Evolutionary conservation across 2,113 vertebrate species (phyloP).

Genomic region (Gallinago undulata): DNA sequence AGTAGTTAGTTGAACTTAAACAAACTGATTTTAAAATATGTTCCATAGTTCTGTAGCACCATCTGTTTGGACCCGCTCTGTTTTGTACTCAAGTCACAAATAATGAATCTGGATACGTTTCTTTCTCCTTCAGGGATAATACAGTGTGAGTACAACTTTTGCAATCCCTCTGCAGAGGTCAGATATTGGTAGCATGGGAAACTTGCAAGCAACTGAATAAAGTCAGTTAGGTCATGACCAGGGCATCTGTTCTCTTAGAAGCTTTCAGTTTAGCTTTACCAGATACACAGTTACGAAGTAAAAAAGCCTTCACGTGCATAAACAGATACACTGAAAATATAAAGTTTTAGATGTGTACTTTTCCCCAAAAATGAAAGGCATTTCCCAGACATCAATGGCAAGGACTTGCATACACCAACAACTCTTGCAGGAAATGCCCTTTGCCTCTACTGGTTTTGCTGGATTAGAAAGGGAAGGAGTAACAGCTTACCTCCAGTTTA

Average conservation of each 20-base stretch:
- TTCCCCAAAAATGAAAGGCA: not conserved
- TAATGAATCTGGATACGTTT: not conserved
- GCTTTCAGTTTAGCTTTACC: not conserved
- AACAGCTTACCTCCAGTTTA: slow-evolving; percentile 88
- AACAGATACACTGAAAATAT: not conserved
- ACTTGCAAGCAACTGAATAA: not conserved
- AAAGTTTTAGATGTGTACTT: not conserved
- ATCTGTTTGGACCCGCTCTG: not conserved
- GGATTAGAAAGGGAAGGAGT: not conserved
- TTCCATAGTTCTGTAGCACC: not conserved
- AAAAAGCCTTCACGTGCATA: not conserved
- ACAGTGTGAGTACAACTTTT: not conserved
- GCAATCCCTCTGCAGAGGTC: not conserved
- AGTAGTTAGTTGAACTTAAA: not conserved
- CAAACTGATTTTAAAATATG: not conserved
- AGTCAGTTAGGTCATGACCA: not conserved
- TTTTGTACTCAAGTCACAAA: not conserved
- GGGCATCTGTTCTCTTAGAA: not conserved
- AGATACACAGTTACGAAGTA: not conserved
- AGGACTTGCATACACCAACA: not conserved
- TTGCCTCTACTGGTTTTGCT: not conserved
- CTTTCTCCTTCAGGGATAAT: not conserved
- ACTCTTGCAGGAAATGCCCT: not conserved
- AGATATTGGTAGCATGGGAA: not conserved
- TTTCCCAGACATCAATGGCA: not conserved